A percentile compares a stretch with the other conserved stretches of the same genome.
Evolutionary conservation across 2,113 vertebrate species (phyloP).

Genomic region (Sprattus sprattus): DNA sequence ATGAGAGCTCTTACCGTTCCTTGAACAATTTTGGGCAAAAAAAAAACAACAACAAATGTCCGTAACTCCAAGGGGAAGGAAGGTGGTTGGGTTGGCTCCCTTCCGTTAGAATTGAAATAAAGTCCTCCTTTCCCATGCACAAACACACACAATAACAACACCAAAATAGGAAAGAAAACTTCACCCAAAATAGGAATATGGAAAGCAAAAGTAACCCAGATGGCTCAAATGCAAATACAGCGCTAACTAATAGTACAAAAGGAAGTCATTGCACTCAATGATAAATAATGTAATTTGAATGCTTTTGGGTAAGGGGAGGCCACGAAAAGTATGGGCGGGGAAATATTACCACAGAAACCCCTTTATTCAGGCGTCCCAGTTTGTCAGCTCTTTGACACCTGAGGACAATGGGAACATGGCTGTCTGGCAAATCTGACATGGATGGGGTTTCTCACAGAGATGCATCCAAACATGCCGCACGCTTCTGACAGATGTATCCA

Average conservation of each 20-base stretch:
- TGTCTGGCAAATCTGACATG: neutral
- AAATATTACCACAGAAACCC: no score
- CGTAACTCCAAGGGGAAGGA: neutral
- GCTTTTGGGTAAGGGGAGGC: no score
- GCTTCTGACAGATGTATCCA: neutral
- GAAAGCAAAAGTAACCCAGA: neutral
- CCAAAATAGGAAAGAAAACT: neutral
- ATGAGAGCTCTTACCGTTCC: neutral
- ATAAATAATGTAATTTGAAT: neutral
- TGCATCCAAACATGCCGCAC: neutral
- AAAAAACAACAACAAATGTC: neutral
- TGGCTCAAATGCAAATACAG: neutral
- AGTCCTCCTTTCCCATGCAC: neutral
- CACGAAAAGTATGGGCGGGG: no score
- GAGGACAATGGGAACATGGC: no score
- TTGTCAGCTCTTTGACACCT: neutral
- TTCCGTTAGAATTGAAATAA: neutral
- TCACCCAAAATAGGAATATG: slow-evolving; percentile 27
- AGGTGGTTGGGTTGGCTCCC: neutral
- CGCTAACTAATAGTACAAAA: neutral
- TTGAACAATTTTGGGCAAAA: no score
- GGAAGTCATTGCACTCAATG: neutral
- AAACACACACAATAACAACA: slow-evolving; percentile 37
- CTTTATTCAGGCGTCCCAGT: neutral
- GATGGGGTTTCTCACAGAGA: neutral